A percentile compares a stretch with the other conserved stretches of the same genome.
Conservation (phyloP, 1,140 invertebrate genomes). For the Arctopsyche grandis region DNA sequence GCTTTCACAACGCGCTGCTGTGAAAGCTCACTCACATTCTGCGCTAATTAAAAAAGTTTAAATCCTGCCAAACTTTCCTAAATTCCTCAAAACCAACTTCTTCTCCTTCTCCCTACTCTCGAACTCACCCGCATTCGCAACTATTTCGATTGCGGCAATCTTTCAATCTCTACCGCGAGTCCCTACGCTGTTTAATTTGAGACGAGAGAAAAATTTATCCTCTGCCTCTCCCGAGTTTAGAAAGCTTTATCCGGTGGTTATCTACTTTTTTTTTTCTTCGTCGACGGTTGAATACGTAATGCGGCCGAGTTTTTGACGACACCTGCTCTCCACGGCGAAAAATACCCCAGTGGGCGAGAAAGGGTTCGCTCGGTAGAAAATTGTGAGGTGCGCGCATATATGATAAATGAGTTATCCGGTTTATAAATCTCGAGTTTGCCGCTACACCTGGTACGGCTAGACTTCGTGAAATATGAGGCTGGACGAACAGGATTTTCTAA, state of each 20-base stretch:
- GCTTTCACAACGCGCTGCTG: no score
- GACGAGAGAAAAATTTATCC: no score
- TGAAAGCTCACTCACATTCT: not conserved
- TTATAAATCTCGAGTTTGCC: slow-evolving; percentile 50
- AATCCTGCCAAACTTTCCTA: not conserved
- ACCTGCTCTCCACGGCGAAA: slow-evolving; percentile 31
- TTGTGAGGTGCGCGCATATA: slow-evolving; percentile 25
- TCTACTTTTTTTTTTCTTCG: not conserved
- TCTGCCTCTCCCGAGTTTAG: not conserved
- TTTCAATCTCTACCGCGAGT: not conserved
- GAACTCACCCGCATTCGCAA: not conserved
- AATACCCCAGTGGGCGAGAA: not conserved
- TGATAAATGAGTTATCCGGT: slow-evolving; percentile 48
- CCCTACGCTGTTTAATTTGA: not conserved
- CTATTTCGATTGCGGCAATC: not conserved
- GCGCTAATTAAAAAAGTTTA: slow-evolving; percentile 24
- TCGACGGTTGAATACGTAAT: slow-evolving; percentile 12
- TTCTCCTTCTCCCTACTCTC: not conserved
- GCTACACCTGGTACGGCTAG: slow-evolving; percentile 23
- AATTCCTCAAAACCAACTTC: not conserved
- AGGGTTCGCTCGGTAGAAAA: slow-evolving; percentile 8
- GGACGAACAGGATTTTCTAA: slow-evolving; percentile 6
- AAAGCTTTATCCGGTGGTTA: not conserved
- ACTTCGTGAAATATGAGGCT: slow-evolving; percentile 10
- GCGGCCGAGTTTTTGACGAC: slow-evolving; percentile 11